phyloP scores from a whole-genome alignment of 2,797 vertebrate species.

The Sebastes steindachneri region DNA sequence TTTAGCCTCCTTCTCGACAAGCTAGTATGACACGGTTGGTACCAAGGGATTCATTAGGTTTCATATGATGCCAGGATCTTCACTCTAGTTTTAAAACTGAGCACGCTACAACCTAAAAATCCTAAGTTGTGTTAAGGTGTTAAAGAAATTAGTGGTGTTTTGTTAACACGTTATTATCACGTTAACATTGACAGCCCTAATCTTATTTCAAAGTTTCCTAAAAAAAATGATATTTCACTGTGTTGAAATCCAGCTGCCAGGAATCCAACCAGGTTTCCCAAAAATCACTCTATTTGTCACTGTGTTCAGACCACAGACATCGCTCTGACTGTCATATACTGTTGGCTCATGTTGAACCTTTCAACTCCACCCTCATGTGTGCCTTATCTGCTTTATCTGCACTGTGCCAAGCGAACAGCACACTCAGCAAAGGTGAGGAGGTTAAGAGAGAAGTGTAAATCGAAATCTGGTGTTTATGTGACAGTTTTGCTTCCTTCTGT shows the following conservation, averaged over 20 bases:
- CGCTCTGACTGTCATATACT: background rate
- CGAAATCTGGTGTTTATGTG: conserved; percentile 1
- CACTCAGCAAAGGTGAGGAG: conserved; percentile 39
- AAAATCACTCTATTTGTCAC: background rate
- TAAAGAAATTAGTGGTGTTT: too few species aligned
- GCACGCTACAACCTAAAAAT: too few species aligned
- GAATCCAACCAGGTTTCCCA: background rate
- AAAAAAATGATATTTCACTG: background rate
- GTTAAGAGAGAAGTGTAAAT: conserved; percentile 39
- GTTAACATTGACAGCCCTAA: too few species aligned
- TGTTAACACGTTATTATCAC: too few species aligned
- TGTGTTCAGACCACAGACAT: background rate
- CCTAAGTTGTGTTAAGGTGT: too few species aligned
- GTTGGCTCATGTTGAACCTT: background rate
- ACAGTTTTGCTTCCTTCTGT: conserved; percentile 44
- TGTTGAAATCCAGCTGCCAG: conserved; percentile 6
- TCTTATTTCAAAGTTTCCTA: background rate
- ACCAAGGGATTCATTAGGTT: too few species aligned
- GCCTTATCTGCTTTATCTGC: conserved; percentile 41
- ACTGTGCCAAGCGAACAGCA: conserved; percentile 6
- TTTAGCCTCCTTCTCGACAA: too few species aligned
- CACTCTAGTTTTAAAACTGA: too few species aligned
- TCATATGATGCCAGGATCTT: too few species aligned
- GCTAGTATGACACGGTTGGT: too few species aligned
- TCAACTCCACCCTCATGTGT: conserved; percentile 2